These are phyloP conservation scores for Nansenia antarctica DNA, from an alignment of 2,113 vertebrate genomes.

Conservation along the genomic window DNA sequence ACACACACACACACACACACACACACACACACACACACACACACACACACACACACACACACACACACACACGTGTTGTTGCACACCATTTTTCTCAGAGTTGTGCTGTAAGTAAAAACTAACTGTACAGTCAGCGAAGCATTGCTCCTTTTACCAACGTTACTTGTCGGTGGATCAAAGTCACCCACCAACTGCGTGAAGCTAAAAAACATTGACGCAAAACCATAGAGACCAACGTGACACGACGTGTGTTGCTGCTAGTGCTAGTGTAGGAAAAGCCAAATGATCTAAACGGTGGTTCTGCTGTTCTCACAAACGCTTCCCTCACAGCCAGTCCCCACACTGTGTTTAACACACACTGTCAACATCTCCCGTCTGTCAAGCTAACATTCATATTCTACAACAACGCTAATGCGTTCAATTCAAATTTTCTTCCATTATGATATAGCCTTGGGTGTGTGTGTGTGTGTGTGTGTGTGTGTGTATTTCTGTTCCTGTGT, in stretches of 20 bases:
- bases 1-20: no score
- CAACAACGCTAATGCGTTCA: conserved; percentile 37
- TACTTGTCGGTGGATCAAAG: no score
- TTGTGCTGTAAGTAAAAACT: no score
- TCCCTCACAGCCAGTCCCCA: conserved; percentile 10
- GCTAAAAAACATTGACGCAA: conserved; percentile 39
- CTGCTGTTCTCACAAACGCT: not conserved
- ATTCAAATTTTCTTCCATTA: conserved; percentile 44
- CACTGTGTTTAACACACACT: conserved; percentile 43
- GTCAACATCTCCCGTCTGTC: conserved; percentile 30
- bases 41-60: no score
- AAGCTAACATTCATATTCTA: conserved; percentile 36
- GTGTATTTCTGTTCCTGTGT: not conserved
- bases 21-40: no score
- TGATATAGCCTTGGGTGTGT: not conserved
- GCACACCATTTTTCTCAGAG: no score
- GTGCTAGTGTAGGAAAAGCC: no score
- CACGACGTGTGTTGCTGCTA: not conserved
- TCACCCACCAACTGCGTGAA: no score
- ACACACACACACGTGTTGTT: no score
- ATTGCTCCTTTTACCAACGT: no score
- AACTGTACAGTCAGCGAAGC: no score
- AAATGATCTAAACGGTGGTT: not conserved
- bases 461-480: not conserved
- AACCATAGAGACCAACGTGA: conserved; percentile 35